Base-by-base conservation (phyloP, 1,140 invertebrate genomes). In the Papilio helenus region DNA sequence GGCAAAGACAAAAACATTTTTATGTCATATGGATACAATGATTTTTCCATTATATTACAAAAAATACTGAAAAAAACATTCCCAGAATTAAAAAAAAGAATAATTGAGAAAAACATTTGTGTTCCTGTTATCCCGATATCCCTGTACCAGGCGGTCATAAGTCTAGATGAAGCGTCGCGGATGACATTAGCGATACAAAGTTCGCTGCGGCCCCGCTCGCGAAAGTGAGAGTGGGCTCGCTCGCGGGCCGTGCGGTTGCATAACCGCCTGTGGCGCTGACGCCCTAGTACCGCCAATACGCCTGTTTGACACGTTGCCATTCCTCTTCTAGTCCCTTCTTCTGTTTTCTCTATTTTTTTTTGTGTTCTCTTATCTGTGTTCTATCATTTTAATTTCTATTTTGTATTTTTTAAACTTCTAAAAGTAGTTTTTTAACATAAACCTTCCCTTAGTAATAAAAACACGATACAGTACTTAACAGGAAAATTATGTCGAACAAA, bases 221-320 rank as follows among this genome's bases (percentile, higher is more conserved):
- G 90, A 92, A 91, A 92, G 90, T 91, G 90, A 92, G 89, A 91
- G 90, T 92, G 83, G 83, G 80, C 79, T 49, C 74, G 80, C 79
- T 49, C 71, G 80, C 72, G 39, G 61, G 71, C 51, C 74, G 80
- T 12, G 23, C 44, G 42, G 82, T 92, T 92, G 89, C 89, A 85
- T 89, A 92, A 92, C 86, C 65, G 80, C 80, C 81, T 82, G 83
- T 83, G 83, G 82, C 82, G 87, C 87, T 90, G 85, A 85, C 86
- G 86, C 86, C 89, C 86, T 90, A 83, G 87, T 89, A 88, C 79
- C 73, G 51, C 51, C 42, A 61, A 26, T 49, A 72, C 68, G 42
- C 18, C 39, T n/a, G 42, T 72, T 23, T 20, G 72, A 74, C n/a
- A 49, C 72, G 72, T 74, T 72, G 51, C n/a, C 51, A 55, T 55